phyloP scores from a whole-genome alignment of 2,797 vertebrate genomes.

The Margarornis squamiger region DNA sequence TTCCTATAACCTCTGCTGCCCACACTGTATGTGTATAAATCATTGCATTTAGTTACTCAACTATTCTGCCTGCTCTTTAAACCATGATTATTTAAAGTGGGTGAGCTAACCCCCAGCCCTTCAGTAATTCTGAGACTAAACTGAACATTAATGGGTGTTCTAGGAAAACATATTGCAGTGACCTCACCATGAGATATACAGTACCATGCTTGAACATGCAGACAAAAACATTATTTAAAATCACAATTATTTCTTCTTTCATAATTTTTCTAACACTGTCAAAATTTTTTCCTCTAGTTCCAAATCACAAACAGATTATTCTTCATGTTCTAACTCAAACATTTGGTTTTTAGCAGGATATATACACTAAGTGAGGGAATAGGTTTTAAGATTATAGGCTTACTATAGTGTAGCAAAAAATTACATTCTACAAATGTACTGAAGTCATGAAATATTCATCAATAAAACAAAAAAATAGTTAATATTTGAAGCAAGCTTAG shows the following conservation, averaged over 20 bases:
- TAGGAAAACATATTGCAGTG: not conserved
- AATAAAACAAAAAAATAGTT: slow-evolving; percentile 67
- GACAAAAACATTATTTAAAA: slow-evolving; percentile 7
- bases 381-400: slow-evolving; percentile 26
- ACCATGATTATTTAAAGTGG: slow-evolving; percentile 10
- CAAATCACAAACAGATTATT: not conserved
- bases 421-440: slow-evolving; percentile 17
- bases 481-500: slow-evolving; percentile 61
- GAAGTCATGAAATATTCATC: slow-evolving; percentile 70
- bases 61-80: not conserved
- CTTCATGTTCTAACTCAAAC: not conserved
- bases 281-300: not conserved
- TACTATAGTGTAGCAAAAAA: not conserved
- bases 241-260: slow-evolving; percentile 2
- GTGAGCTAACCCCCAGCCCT: not conserved
- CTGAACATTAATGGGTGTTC: not conserved
- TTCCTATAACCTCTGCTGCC: slow-evolving; percentile 10
- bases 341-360: slow-evolving; percentile 2
- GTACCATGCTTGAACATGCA: not conserved
- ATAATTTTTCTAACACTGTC: not conserved
- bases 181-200: not conserved
- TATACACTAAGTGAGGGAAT: not conserved
- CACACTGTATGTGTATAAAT: not conserved
- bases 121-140: slow-evolving; percentile 19
- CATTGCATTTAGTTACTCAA: not conserved